phyloP scores from a whole-genome alignment of 2,888 invertebrate genomes.

The Phortica okadai region DNA sequence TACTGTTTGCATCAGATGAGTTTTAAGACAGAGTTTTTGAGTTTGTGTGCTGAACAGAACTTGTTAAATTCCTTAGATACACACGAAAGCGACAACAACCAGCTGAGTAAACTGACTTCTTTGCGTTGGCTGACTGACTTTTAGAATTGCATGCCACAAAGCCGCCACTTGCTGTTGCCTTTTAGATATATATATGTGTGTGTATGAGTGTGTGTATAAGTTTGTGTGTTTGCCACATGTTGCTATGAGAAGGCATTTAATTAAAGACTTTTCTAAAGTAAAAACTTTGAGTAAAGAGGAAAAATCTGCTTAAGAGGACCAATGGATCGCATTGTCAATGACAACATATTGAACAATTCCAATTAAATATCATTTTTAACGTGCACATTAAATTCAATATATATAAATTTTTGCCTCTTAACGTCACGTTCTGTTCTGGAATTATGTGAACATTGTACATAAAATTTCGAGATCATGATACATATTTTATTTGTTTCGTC shows the following conservation, averaged over 20 bases:
- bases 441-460: no score
- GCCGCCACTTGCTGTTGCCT: not conserved
- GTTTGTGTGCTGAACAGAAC: not conserved
- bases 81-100: not conserved
- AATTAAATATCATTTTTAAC: constrained; percentile 1
- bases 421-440: no score
- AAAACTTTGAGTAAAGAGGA: not conserved
- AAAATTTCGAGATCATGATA: no score
- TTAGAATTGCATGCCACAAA: no score
- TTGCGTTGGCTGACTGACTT: not conserved
- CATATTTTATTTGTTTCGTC: no score
- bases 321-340: not conserved
- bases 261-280: not conserved
- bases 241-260: constrained; percentile 20
- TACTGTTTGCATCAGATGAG: not conserved
- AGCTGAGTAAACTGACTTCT: not conserved
- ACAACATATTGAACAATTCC: constrained; percentile 5
- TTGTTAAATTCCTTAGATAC: constrained; percentile 26
- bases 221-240: constrained; percentile 12
- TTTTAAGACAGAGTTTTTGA: not conserved
- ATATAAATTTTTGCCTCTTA: not conserved
- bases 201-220: not conserved
- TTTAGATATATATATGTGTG: not conserved
- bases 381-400: not conserved
- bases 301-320: not conserved